Percentiles rank a stretch among this genome's conserved stretches.
These are phyloP conservation scores for Tachystola acroxantha DNA, from an alignment of 2,888 invertebrate species.

Conservation along the genomic window DNA sequence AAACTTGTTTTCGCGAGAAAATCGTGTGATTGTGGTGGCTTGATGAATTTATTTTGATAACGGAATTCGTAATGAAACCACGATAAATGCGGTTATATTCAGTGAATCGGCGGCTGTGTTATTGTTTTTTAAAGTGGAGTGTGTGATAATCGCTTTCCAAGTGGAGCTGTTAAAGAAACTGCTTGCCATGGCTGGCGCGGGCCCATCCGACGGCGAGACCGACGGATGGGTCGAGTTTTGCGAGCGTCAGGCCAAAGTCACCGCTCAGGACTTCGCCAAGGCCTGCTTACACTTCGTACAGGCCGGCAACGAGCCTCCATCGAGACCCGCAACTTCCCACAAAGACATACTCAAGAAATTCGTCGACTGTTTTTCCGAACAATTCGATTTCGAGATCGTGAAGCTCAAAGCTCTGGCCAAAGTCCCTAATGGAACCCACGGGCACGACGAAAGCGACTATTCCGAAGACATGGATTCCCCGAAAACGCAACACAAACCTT, in stretches of 20 bases:
- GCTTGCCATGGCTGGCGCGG: constrained; percentile 73
- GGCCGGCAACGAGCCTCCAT: constrained; percentile 81
- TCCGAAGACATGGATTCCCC: constrained; percentile 89
- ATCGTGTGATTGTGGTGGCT: constrained; percentile 52
- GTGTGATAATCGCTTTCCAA: constrained; percentile 46
- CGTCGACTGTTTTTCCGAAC: constrained; percentile 89
- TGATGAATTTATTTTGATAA: constrained; percentile 67
- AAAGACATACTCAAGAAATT: constrained; percentile 90
- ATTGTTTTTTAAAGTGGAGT: constrained; percentile 37
- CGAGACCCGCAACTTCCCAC: constrained; percentile 82
- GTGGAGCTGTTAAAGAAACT: constrained; percentile 74
- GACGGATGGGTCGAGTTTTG: constrained; percentile 91
- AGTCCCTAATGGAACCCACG: constrained; percentile 67
- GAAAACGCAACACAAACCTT: constrained; percentile 89
- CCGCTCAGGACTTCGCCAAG: constrained; percentile 93
- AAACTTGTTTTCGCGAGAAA: constrained; percentile 68
- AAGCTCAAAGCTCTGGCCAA: constrained; percentile 65
- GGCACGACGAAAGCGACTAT: constrained; percentile 80
- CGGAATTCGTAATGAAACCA: constrained; percentile 44
- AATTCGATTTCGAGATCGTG: constrained; percentile 89
- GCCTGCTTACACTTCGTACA: constrained; percentile 89
- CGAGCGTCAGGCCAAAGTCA: constrained; percentile 90
- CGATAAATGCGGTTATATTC: constrained; percentile 23
- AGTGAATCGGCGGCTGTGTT: constrained; percentile 23
- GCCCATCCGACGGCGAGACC: constrained; percentile 79